Conservation (phyloP, 1,140 invertebrate species). For the Drosophila suzukii region DNA sequence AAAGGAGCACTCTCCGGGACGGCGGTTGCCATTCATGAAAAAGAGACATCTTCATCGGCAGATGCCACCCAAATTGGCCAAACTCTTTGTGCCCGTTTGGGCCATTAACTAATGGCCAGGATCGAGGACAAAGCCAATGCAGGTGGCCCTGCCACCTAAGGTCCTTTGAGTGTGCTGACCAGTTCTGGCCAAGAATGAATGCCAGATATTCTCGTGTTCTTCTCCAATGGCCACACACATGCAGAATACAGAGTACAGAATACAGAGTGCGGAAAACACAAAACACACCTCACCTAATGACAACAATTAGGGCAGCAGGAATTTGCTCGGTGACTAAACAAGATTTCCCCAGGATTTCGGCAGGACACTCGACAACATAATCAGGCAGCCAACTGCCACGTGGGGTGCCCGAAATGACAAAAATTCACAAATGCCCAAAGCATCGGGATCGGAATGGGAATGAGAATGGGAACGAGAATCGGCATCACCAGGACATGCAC, state of each 20-base stretch:
- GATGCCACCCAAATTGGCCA: conserved; percentile 45
- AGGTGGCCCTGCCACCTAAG: conserved; percentile 25
- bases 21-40: conserved; percentile 20
- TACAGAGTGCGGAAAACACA: not conserved
- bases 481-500: conserved; percentile 47
- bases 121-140: conserved; percentile 40
- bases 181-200: conserved; percentile 4
- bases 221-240: conserved; percentile 62
- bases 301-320: conserved; percentile 73
- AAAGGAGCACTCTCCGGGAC: not conserved
- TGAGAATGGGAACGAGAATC: not conserved
- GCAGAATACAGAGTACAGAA: not conserved
- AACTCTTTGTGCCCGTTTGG: conserved; percentile 29
- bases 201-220: not conserved
- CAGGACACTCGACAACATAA: conserved; percentile 68
- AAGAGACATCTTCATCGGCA: conserved; percentile 30
- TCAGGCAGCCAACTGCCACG: conserved; percentile 58
- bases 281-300: conserved; percentile 54
- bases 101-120: conserved; percentile 39
- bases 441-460: not conserved
- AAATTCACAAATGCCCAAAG: not conserved
- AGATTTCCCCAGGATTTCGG: conserved; percentile 30
- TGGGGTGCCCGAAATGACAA: conserved; percentile 53
- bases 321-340: conserved; percentile 35
- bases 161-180: conserved; percentile 2